phyloP scores from a whole-genome alignment of 2,113 vertebrate species.

The Passer montanus region DNA sequence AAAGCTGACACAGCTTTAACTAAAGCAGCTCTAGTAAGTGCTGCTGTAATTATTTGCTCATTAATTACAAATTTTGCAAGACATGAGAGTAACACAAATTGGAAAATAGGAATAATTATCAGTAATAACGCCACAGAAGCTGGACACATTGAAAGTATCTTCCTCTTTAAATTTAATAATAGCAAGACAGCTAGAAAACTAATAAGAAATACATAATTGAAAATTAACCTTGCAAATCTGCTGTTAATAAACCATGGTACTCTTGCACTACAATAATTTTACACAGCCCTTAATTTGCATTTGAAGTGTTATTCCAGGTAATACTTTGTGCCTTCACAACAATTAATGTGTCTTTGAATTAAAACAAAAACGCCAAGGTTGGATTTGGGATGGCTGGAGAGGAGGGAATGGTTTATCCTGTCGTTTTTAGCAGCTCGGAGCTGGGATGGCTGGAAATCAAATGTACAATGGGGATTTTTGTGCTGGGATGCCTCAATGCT shows the following conservation, averaged over 20 bases:
- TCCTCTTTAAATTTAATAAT: slow-evolving; percentile 76
- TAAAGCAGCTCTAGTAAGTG: slow-evolving; percentile 64
- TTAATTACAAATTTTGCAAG: slow-evolving; percentile 75
- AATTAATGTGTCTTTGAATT: background rate
- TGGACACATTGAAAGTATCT: slow-evolving; percentile 66
- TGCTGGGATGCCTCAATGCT: slow-evolving; percentile 25
- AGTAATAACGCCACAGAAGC: slow-evolving; percentile 66
- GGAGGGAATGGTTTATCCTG: background rate
- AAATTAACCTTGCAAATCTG: slow-evolving; percentile 76
- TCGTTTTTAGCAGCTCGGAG: background rate
- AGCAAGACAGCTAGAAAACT: slow-evolving; percentile 67
- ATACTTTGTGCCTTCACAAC: slow-evolving; percentile 37
- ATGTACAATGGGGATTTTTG: slow-evolving; percentile 12
- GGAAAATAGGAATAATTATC: slow-evolving; percentile 76
- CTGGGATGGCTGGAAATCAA: background rate
- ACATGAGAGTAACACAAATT: slow-evolving; percentile 73
- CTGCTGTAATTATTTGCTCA: slow-evolving; percentile 74
- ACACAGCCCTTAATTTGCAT: slow-evolving; percentile 52
- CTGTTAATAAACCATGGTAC: slow-evolving; percentile 67
- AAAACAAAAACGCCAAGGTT: background rate
- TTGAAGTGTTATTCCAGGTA: slow-evolving; percentile 64
- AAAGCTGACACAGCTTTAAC: slow-evolving; percentile 69
- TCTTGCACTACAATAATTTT: slow-evolving; percentile 62
- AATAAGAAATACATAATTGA: slow-evolving; percentile 77
- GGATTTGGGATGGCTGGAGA: background rate